Percentiles rank a stretch among this genome's conserved stretches.
phyloP scores from a whole-genome alignment of 1,140 invertebrate species.

The Protaetia brevitarsis region DNA sequence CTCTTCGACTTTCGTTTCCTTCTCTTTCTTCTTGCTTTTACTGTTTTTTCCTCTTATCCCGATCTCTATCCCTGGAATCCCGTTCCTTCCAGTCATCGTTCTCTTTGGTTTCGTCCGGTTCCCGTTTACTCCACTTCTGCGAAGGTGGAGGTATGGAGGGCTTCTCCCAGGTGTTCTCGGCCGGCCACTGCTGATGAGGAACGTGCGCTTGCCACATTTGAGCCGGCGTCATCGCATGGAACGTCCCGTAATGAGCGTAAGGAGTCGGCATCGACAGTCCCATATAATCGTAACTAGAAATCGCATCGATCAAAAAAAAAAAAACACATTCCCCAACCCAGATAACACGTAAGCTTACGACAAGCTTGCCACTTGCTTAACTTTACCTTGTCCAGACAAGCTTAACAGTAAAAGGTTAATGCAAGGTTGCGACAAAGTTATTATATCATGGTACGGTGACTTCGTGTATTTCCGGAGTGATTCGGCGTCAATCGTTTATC shows the following conservation, averaged over 20 bases:
- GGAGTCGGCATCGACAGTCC: conserved; percentile 28
- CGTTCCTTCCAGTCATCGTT: conserved; percentile 30
- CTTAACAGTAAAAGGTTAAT: no score
- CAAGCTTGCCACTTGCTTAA: no score
- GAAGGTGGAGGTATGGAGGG: conserved; percentile 30
- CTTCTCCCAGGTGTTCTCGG: conserved; percentile 34
- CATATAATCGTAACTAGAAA: conserved; percentile 30
- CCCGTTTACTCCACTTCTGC: conserved; percentile 33
- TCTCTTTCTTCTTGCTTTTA: conserved; percentile 49
- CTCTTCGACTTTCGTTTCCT: conserved; percentile 40
- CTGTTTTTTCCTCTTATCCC: conserved; percentile 35
- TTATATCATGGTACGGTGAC: no score
- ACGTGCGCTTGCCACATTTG: conserved; percentile 34
- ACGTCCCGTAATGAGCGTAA: conserved; percentile 35
- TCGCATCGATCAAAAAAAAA: no score
- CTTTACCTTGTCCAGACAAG: no score
- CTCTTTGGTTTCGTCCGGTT: conserved; percentile 22
- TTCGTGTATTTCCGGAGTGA: no score
- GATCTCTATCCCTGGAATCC: conserved; percentile 33
- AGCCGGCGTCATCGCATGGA: conserved; percentile 33
- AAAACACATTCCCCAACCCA: no score
- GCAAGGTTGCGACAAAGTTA: no score
- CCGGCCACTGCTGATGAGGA: conserved; percentile 35
- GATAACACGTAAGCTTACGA: no score
- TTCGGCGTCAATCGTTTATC: no score